These are phyloP conservation scores for Camponotus floridanus DNA, from an alignment of 1,140 invertebrate genomes.

Conservation along the genomic window DNA sequence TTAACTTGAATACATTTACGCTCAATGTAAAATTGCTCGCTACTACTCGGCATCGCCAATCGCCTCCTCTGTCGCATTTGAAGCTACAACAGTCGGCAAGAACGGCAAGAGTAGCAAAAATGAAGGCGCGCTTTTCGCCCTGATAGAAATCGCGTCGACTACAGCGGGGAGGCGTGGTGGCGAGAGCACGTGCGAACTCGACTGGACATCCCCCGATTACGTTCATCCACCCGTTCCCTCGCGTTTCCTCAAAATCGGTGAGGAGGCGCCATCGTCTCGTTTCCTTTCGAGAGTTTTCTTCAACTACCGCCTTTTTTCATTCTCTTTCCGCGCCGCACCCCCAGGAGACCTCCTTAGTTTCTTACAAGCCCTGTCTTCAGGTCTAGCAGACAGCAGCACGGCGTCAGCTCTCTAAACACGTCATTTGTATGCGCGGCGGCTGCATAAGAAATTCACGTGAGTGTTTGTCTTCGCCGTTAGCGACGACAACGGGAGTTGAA, in stretches of 20 bases:
- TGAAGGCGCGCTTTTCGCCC: constrained; percentile 2
- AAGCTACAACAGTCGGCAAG: constrained; percentile 26
- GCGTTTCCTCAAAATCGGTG: constrained; percentile 60
- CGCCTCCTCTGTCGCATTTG: not conserved
- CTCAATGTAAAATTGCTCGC: not conserved
- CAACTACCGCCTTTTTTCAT: constrained; percentile 28
- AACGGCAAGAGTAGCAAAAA: constrained; percentile 35
- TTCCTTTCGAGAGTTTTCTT: constrained; percentile 43
- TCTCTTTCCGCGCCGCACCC: constrained; percentile 33
- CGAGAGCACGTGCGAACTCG: constrained; percentile 52
- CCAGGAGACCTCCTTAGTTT: constrained; percentile 1
- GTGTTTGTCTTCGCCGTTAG: constrained; percentile 78
- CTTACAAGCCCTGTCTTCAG: constrained; percentile 48
- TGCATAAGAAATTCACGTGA: constrained; percentile 81
- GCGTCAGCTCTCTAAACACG: constrained; percentile 75
- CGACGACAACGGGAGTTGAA: constrained; percentile 19
- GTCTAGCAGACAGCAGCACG: constrained; percentile 50
- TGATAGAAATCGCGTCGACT: constrained; percentile 56
- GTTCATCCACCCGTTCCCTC: constrained; percentile 49
- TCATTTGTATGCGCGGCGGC: constrained; percentile 80
- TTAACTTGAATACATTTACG: constrained; percentile 2
- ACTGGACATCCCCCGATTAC: constrained; percentile 54
- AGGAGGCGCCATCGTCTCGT: constrained; percentile 37
- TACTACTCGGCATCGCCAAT: not conserved
- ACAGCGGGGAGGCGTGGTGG: not conserved